These are phyloP conservation scores for Artibeus lituratus DNA, from an alignment of 2,797 vertebrate species.

Conservation along the genomic window DNA sequence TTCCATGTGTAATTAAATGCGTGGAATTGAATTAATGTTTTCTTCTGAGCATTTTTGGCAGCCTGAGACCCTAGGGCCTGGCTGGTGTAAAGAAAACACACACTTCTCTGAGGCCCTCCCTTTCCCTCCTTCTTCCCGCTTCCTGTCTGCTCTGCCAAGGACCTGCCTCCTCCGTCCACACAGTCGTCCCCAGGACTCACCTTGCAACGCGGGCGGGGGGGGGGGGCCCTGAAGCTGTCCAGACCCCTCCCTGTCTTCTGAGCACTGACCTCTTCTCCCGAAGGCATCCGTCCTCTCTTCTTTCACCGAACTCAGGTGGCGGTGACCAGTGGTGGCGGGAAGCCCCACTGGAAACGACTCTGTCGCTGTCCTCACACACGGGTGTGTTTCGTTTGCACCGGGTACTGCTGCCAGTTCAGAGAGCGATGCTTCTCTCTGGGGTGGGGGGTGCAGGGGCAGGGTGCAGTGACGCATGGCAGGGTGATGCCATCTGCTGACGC, in stretches of 20 bases:
- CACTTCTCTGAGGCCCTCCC: conserved; percentile 61
- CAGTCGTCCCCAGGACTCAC: neutral
- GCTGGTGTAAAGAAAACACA: conserved; percentile 76
- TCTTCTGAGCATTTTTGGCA: conserved; percentile 81
- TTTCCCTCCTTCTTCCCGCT: conserved; percentile 42
- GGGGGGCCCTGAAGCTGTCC: neutral
- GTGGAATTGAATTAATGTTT: conserved; percentile 83
- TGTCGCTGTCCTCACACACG: neutral
- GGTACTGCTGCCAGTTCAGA: neutral
- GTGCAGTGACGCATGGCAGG: too few relatives aligned
- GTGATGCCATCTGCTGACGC: neutral
- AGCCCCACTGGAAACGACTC: neutral
- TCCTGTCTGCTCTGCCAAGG: conserved; percentile 57
- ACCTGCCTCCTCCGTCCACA: neutral
- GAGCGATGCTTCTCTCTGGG: neutral
- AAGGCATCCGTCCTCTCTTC: too few relatives aligned
- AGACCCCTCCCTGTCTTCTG: neutral
- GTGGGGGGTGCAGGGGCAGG: accelerated
- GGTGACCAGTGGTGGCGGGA: neutral
- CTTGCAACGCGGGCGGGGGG: accelerated
- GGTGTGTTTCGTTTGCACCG: neutral
- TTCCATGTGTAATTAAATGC: conserved; percentile 84
- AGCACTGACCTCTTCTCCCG: neutral
- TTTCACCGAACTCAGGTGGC: neutral
- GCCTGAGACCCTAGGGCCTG: conserved; percentile 72